A percentile compares a stretch with the other conserved stretches of the same genome.
Evolutionary conservation across 2,797 vertebrate genomes (phyloP).

Genomic region (Sebastolobus altivelis): DNA sequence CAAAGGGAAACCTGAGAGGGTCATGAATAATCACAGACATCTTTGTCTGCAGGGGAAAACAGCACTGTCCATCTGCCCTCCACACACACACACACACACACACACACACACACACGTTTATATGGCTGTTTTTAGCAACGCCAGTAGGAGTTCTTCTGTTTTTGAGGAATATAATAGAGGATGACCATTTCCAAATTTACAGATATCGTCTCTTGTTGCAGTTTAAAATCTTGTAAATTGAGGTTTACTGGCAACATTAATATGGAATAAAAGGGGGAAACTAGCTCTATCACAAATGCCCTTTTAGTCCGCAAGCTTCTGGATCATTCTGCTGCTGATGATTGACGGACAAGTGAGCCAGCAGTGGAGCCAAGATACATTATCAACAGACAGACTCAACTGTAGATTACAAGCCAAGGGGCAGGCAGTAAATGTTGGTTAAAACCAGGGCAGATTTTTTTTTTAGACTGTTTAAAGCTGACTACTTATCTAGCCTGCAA

Average conservation of each 20-base stretch:
- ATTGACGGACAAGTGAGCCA: slow-evolving; percentile 4
- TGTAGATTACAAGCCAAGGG: neutral
- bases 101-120: neutral
- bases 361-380: neutral
- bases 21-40: slow-evolving; percentile 89
- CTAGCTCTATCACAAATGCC: neutral
- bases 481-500: neutral
- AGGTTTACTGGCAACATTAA: neutral
- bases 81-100: slow-evolving; percentile 39
- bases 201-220: neutral
- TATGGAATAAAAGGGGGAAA: neutral
- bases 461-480: neutral
- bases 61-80: slow-evolving; percentile 86
- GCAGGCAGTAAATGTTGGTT: neutral
- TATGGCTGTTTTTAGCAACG: slow-evolving; percentile 49
- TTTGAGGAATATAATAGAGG: neutral
- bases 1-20: slow-evolving; percentile 88
- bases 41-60: slow-evolving; percentile 84
- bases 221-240: neutral
- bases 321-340: neutral
- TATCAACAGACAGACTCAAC: neutral
- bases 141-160: neutral
- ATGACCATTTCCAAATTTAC: neutral
- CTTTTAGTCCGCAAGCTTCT: neutral
- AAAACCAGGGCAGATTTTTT: neutral